Evolutionary conservation across 2,113 vertebrate genomes (phyloP).

Genomic region (Nerophis lumbriciformis): DNA sequence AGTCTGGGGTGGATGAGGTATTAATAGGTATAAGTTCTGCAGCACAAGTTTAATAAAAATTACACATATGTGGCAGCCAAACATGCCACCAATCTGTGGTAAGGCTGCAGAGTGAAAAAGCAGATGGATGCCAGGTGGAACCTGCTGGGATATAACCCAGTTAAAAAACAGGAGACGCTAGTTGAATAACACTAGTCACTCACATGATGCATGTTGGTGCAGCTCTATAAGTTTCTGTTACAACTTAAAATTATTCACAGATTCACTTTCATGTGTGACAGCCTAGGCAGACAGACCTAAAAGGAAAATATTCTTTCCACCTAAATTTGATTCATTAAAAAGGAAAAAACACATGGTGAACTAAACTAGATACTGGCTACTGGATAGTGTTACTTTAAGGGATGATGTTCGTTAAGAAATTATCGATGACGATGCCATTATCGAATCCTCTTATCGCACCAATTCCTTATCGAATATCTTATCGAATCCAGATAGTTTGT

Average conservation of each 20-base stretch:
- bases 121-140: slow-evolving; percentile 62
- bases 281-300: not conserved
- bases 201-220: slow-evolving; percentile 14
- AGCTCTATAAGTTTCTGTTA: slow-evolving; percentile 11
- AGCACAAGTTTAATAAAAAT: slow-evolving; percentile 21
- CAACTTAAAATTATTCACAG: not conserved
- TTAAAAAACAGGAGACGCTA: slow-evolving; percentile 43
- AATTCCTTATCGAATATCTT: too few relatives aligned
- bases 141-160: slow-evolving; percentile 50
- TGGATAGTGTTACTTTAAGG: too few relatives aligned
- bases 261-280: not conserved
- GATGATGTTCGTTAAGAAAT: too few relatives aligned
- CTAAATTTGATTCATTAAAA: not conserved
- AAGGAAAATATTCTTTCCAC: not conserved
- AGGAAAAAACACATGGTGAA: too few relatives aligned
- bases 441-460: too few relatives aligned
- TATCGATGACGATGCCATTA: too few relatives aligned
- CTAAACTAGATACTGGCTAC: too few relatives aligned
- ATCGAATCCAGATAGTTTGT: too few relatives aligned
- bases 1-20: not conserved
- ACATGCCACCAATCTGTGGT: slow-evolving; percentile 27
- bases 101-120: slow-evolving; percentile 30
- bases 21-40: not conserved
- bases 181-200: slow-evolving; percentile 35
- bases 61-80: slow-evolving; percentile 27